Evolutionary conservation across 2,888 invertebrate genomes (phyloP), one percentile per base, ranked within the genome.

Genomic region (Baronia brevicornis): DNA sequence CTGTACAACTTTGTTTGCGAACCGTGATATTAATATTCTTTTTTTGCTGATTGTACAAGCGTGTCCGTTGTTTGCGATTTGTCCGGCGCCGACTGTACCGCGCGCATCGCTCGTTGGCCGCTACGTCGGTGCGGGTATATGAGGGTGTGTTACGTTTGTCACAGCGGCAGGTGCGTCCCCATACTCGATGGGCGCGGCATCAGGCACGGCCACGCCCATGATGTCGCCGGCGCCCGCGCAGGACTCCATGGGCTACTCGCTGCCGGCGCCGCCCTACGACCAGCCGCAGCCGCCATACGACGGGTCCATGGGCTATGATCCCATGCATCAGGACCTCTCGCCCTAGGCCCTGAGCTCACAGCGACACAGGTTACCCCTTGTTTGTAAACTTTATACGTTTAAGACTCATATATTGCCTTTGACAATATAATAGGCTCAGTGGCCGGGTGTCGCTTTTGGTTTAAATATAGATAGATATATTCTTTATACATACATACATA

Each of bases 221-320:
- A 95, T 96, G 95, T 95, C 95, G 38, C 96, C 96, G 50, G 95
- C 95, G 60, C 94, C 94, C 40, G 91, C 93, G 38, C 95, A 95
- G 86, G 95, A 96, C 84, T 93, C 94, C 58, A 94, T 95, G 90
- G 95, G 95, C 43, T 96, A 96, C 85, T 92, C 93, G 53, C 93
- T 96, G 90, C 95, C 94, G 43, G 94, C 96, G 63, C 94, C 73
- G 90, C 94, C 94, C 43, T 95, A 95, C 70, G 95, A 96, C 80
- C 93, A 93, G 68, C 93, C 93, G 62, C 91, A 92, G 84, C 92
- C 93, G 52, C 90, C 90, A 46, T 95, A 95, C 77, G 95, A 95
- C 75, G 93, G 93, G 59, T 91, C 93, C 73, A 93, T 95, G 89
- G 94, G 94, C 49, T 95, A 95, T 78, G 95, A 95, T 80, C 94